These are phyloP conservation scores for Lymantria monacha DNA, from an alignment of 2,888 invertebrate species.

Conservation along the genomic window DNA sequence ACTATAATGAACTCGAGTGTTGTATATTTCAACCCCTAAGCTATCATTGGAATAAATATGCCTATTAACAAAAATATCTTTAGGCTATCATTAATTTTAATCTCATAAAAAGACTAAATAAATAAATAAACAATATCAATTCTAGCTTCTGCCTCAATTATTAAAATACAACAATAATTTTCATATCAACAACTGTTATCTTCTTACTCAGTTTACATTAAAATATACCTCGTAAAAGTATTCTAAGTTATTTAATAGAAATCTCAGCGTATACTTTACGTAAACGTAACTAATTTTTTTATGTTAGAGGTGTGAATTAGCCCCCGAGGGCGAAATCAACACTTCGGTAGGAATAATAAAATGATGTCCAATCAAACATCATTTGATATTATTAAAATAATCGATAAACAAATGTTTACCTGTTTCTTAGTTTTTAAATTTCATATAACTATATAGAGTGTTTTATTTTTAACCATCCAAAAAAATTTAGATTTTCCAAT, in stretches of 20 bases:
- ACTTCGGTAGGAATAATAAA: constrained; percentile 43
- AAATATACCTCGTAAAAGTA: constrained; percentile 4
- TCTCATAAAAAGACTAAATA: background rate
- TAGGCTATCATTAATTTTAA: background rate
- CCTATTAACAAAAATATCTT: background rate
- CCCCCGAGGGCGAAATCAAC: constrained; percentile 57
- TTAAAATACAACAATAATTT: constrained; percentile 9
- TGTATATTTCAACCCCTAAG: too few relatives aligned
- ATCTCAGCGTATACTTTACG: constrained; percentile 1
- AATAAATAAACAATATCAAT: background rate
- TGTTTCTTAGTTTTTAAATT: constrained; percentile 3
- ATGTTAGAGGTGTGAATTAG: constrained; percentile 48
- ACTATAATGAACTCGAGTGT: too few relatives aligned
- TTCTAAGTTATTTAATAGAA: background rate
- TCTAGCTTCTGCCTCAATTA: constrained; percentile 23
- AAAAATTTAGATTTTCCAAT: too few relatives aligned
- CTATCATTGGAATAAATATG: background rate
- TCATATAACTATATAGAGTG: too few relatives aligned
- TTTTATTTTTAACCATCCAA: too few relatives aligned
- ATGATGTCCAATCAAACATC: constrained; percentile 34
- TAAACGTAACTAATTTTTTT: constrained; percentile 16
- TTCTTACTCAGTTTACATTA: background rate
- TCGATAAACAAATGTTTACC: constrained; percentile 40
- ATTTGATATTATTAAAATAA: constrained; percentile 55
- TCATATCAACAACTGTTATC: constrained; percentile 22